Percentiles rank a stretch among this genome's conserved stretches.
phyloP scores from a whole-genome alignment of 2,113 vertebrate species.

The Paracanthobrama guichenoti region DNA sequence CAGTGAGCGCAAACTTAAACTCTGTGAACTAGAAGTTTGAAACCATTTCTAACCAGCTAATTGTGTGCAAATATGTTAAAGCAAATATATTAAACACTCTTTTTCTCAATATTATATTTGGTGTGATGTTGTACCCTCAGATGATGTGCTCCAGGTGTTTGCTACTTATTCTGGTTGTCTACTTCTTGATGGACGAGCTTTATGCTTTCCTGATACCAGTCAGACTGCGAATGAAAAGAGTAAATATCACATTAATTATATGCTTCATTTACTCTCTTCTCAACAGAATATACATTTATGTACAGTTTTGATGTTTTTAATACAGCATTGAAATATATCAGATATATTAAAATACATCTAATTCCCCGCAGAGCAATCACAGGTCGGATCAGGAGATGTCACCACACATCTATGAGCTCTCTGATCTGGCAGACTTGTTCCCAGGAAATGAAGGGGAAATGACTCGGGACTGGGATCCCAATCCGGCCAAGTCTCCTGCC shows the following conservation, averaged over 20 bases:
- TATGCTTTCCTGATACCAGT: constrained; percentile 64
- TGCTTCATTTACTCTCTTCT: background rate
- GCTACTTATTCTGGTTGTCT: constrained; percentile 64
- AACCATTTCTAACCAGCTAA: background rate
- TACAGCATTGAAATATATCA: background rate
- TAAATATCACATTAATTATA: constrained; percentile 46
- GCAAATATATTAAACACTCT: background rate
- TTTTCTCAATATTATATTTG: background rate
- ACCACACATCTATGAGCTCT: constrained; percentile 54
- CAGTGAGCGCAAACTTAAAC: no score
- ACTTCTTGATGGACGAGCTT: constrained; percentile 65
- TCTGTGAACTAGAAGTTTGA: no score
- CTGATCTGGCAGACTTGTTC: constrained; percentile 63
- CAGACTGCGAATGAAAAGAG: constrained; percentile 62
- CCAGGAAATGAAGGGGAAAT: constrained; percentile 63
- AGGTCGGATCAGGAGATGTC: constrained; percentile 64
- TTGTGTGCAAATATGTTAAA: background rate
- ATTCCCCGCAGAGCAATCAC: constrained; percentile 60
- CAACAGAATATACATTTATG: background rate
- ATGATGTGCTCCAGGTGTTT: constrained; percentile 69
- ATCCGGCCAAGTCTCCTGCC: constrained; percentile 40
- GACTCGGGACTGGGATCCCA: constrained; percentile 55
- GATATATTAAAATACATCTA: background rate
- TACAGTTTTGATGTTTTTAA: background rate
- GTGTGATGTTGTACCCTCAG: constrained; percentile 54